Percentiles rank a stretch among this genome's conserved stretches.
These are phyloP conservation scores for Heliconius ismenius DNA, from an alignment of 2,888 invertebrate species.

Conservation along the genomic window DNA sequence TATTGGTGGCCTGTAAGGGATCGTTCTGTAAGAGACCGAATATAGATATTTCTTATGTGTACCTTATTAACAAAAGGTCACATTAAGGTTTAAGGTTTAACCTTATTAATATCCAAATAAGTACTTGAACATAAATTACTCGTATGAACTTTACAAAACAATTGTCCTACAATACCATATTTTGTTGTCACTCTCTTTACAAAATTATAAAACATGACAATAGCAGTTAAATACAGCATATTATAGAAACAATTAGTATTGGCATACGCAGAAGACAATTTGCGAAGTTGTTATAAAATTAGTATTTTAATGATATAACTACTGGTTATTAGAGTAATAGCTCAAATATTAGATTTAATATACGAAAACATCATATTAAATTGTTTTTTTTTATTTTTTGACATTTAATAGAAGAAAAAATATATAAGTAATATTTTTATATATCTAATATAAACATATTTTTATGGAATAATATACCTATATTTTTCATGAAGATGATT, in stretches of 20 bases:
- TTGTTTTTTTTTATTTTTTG: not conserved
- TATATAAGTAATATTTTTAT: no score
- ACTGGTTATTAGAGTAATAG: not conserved
- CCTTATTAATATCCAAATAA: no score
- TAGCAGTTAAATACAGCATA: slow-evolving; percentile 5
- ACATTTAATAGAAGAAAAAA: no score
- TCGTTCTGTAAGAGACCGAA: no score
- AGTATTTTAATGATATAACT: not conserved
- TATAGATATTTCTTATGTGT: no score
- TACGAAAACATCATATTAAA: not conserved
- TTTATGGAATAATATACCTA: no score
- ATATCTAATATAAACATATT: no score
- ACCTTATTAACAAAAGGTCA: no score
- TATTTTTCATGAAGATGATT: no score
- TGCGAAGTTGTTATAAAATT: not conserved
- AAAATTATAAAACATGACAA: slow-evolving; percentile 17
- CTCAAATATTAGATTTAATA: not conserved
- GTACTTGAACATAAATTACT: no score
- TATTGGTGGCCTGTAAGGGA: no score
- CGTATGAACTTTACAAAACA: not conserved
- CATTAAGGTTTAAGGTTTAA: no score
- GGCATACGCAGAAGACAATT: not conserved
- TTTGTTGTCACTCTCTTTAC: not conserved
- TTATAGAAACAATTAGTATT: slow-evolving; percentile 10
- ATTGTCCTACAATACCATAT: not conserved